Evolutionary conservation across 1,140 invertebrate species (phyloP), one percentile per base, ranked within the genome.

Genomic region (Cyclargus thomasi): DNA sequence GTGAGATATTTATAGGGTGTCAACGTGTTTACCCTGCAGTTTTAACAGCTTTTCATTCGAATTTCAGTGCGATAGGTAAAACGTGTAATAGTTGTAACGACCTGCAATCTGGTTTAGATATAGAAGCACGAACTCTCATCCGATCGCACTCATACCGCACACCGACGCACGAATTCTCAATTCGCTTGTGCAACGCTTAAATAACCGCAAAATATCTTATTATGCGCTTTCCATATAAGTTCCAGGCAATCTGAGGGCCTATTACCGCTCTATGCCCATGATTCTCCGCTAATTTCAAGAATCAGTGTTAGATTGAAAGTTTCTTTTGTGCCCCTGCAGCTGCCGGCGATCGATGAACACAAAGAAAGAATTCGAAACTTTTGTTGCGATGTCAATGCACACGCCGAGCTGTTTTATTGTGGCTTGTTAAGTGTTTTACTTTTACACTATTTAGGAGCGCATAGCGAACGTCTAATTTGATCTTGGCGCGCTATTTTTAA

Each of bases 141-240:
- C 70, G 70, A 80, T 85, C 79, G 79, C 75, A 79, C 74, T 85
- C 79, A 80, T 76, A 79, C 74, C 73, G 74, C 70, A 82, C 77
- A 79, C 81, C 78, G 69, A 82, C 78, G 83, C 85, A 88, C 85
- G 83, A 88, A 84, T 81, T 86, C 83, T 79, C 81, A 82, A 88
- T 88, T 87, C 80, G 73, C 84, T 86, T 88, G 80, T 79, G 83
- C 83, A 87, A 86, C 76, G 76, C 77, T 84, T 90, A 86, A 88
- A 88, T 82, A 90, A 88, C 85, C 85, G 85, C 87, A 90, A 90
- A 90, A 90, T 87, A 81, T 80, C 82, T 86, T 86, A 85, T 87
- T 85, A 88, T 86, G 78, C 80, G 78, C 84, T 85, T 85, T 86
- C 82, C 85, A 85, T 90, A 88, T 88, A 87, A 80, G 85, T 82